Evolutionary conservation across 2,797 vertebrate genomes (phyloP).

Genomic region (Sebastes umbrosus): DNA sequence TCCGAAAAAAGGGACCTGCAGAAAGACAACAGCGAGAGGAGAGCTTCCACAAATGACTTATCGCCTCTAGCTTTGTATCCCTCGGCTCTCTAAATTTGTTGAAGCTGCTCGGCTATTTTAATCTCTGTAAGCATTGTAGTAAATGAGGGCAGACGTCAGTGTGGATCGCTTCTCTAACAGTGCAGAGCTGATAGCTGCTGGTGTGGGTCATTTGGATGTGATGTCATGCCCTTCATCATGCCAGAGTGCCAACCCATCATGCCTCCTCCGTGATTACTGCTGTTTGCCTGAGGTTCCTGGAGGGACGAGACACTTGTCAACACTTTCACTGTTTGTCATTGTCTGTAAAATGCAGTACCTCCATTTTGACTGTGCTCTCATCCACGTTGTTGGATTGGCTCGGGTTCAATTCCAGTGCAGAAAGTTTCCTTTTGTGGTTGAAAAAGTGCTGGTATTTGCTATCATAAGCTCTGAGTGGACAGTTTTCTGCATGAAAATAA

Average conservation of each 20-base stretch:
- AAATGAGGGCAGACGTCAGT: conserved; percentile 74
- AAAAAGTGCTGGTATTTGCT: conserved; percentile 38
- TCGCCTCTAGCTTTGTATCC: conserved; percentile 50
- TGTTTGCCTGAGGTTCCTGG: conserved; percentile 47
- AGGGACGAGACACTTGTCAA: conserved; percentile 51
- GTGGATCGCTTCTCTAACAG: conserved; percentile 64
- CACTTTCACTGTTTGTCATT: conserved; percentile 54
- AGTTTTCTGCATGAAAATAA: neutral
- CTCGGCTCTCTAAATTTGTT: conserved; percentile 56
- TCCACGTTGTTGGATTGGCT: conserved; percentile 28
- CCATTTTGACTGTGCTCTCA: conserved; percentile 19
- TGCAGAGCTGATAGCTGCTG: conserved; percentile 60
- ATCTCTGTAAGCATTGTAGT: conserved; percentile 62
- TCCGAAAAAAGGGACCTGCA: conserved; percentile 27
- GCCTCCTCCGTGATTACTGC: conserved; percentile 66
- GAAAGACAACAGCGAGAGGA: conserved; percentile 45
- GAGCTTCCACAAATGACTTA: conserved; percentile 62
- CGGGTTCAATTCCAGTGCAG: conserved; percentile 26
- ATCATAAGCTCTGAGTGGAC: conserved; percentile 7
- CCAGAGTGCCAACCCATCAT: conserved; percentile 66
- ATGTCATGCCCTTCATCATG: conserved; percentile 74
- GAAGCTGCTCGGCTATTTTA: conserved; percentile 69
- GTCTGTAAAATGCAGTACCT: conserved; percentile 33
- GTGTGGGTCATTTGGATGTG: conserved; percentile 74
- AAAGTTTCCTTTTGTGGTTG: conserved; percentile 35